A percentile compares a stretch with the other conserved stretches of the same genome.
Conservation (phyloP, 2,888 invertebrate genomes). For the Notodonta dromedarius region DNA sequence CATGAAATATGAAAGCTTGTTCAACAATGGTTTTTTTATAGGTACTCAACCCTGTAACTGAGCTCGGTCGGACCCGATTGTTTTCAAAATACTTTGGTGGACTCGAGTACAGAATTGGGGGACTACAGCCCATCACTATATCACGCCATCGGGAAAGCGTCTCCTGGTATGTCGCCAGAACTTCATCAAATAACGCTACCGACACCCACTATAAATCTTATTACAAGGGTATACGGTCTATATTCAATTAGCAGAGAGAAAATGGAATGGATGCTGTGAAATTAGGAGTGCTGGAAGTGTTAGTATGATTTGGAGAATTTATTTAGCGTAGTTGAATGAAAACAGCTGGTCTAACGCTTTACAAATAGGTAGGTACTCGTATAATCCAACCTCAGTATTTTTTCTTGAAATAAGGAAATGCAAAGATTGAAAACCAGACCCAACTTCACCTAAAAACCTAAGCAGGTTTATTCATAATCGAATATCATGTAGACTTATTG, state of each 20-base stretch:
- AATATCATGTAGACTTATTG: no score
- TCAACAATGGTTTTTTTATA: no score
- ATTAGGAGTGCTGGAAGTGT: slow-evolving; percentile 23
- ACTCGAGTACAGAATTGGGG: slow-evolving; percentile 1
- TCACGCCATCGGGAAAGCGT: slow-evolving; percentile 11
- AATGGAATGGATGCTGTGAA: slow-evolving; percentile 23
- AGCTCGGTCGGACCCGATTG: not conserved
- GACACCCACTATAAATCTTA: slow-evolving; percentile 33
- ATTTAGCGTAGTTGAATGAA: not conserved
- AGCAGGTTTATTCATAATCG: no score
- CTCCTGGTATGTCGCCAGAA: slow-evolving; percentile 21
- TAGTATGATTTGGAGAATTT: not conserved
- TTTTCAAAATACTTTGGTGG: not conserved
- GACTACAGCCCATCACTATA: not conserved
- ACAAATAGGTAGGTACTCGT: no score
- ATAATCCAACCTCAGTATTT: no score
- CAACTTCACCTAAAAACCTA: no score
- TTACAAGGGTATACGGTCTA: slow-evolving; percentile 30
- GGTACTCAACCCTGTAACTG: no score
- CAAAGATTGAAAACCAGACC: no score
- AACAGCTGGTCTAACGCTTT: no score
- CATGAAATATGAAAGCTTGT: no score
- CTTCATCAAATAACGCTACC: slow-evolving; percentile 25
- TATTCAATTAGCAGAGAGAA: slow-evolving; percentile 33
- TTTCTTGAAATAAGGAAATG: no score